These are phyloP conservation scores for Pipa parva DNA, from an alignment of 2,113 vertebrate genomes.

Conservation along the genomic window DNA sequence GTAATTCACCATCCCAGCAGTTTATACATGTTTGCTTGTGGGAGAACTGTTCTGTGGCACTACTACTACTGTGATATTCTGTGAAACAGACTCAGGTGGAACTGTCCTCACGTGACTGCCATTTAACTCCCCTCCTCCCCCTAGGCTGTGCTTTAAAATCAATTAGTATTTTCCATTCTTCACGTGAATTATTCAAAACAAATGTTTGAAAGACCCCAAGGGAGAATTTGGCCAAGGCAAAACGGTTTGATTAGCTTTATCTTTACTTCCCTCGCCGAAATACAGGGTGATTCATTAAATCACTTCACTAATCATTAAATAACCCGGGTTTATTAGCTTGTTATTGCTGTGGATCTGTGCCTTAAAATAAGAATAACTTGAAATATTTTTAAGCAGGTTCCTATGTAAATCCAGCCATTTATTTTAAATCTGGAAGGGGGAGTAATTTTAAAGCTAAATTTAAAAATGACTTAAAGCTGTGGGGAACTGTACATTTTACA, in stretches of 20 bases:
- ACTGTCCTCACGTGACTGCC: conserved; percentile 57
- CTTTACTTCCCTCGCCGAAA: conserved; percentile 45
- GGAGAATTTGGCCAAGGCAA: conserved; percentile 57
- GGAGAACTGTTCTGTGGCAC: no score
- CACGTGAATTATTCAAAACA: conserved; percentile 60
- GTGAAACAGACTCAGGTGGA: conserved; percentile 51
- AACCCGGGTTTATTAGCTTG: conserved; percentile 51
- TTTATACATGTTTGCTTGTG: no score
- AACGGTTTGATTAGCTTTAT: conserved; percentile 56
- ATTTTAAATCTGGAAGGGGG: conserved; percentile 10
- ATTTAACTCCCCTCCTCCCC: conserved; percentile 56
- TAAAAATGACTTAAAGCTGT: no score
- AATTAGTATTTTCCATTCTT: conserved; percentile 67
- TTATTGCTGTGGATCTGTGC: conserved; percentile 48
- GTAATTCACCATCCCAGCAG: no score
- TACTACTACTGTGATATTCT: no score
- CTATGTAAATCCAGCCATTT: no score
- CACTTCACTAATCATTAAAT: conserved; percentile 57
- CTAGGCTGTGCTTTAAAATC: conserved; percentile 72
- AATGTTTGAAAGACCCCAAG: conserved; percentile 56
- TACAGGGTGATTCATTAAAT: conserved; percentile 56
- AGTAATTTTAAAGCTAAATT: no score
- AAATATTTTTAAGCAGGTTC: no score
- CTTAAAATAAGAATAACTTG: conserved; percentile 39
- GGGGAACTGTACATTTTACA: no score